phyloP scores from a whole-genome alignment of 2,113 vertebrate genomes.

The Ascaphus truei region DNA sequence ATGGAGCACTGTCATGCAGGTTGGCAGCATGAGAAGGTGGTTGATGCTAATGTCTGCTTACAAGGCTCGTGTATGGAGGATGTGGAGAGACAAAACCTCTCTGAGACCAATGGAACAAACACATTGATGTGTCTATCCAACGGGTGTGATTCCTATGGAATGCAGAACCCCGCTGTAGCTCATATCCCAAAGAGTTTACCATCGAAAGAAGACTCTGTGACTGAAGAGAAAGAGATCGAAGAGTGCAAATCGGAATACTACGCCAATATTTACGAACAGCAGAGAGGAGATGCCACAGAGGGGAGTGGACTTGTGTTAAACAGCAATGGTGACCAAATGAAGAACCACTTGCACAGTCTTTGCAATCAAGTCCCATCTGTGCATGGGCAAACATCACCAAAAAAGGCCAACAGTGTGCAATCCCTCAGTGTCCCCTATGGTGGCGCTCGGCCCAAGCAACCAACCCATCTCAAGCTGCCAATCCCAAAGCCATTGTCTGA shows the following conservation, averaged over 20 bases:
- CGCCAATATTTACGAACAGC: conserved; percentile 63
- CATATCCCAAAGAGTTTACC: conserved; percentile 74
- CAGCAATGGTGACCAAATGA: conserved; percentile 60
- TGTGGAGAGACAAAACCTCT: conserved; percentile 49
- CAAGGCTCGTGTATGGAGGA: conserved; percentile 47
- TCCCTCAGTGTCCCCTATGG: conserved; percentile 87
- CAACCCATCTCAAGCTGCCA: conserved; percentile 88
- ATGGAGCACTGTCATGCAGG: conserved; percentile 21
- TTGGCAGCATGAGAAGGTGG: conserved; percentile 1
- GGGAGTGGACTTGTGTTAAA: conserved; percentile 60
- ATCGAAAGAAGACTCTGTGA: conserved; percentile 96
- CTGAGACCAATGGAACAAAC: conserved; percentile 53
- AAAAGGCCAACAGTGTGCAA: conserved; percentile 65
- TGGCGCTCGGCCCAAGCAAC: conserved; percentile 94
- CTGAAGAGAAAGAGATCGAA: conserved; percentile 97
- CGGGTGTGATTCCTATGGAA: conserved; percentile 76
- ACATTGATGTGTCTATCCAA: conserved; percentile 58
- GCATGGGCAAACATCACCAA: conserved; percentile 60
- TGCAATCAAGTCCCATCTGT: conserved; percentile 62
- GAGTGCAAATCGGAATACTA: conserved; percentile 93
- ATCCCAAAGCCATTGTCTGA: conserved; percentile 83
- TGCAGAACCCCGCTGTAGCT: conserved; percentile 63
- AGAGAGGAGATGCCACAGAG: conserved; percentile 61
- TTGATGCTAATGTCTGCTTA: conserved; percentile 47
- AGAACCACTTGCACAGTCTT: conserved; percentile 68